Evolutionary conservation across 2,888 invertebrate species (phyloP), one percentile per base, ranked within the genome.

Genomic region (Eilema depressum): DNA sequence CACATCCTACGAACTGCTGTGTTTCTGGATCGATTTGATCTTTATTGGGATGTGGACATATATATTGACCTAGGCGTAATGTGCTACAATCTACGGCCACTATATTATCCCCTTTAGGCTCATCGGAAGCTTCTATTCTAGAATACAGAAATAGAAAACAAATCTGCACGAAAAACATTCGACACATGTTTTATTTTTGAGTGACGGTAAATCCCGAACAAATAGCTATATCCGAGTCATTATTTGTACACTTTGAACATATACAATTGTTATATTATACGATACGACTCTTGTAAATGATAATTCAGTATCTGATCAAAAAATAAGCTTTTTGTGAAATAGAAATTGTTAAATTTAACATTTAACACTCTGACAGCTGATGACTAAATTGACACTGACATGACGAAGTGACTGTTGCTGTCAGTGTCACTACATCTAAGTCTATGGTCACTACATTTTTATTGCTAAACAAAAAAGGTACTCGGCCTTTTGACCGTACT

Each of bases 1-100:
- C 96, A 89, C 99, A 99, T 71, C 98, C 98, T 79, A 92, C 93
- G 47, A 97, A 97, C 88, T 99, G 98, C 89, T 99, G 99, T 0
- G 99, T 99, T 85, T 97, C 96, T 0, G 97, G 96, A 90, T 99
- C 98, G 83, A 99, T 98, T 83, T 97, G 97, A 83, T 96, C 96
- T 79, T 95, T 92, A 76, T 95, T 95, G 10, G 98, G 98, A 94
- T 98, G 97, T 0, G 98, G 98, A 87, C 98, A 98, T 75, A 98
- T 96, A 84, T 96, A 98, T 85, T 98, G 98, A 0, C 98, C 98
- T 95, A 98, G 95, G 81, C 97, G 95, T 80, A 98, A 91, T 65
- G 96, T 97, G 84, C 93, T 97, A 88, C 98, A 98, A 86, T 98
- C 97, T 41, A 97, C 95, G 74, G 92, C 84, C 10, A 85, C 85